A percentile compares a stretch with the other conserved stretches of the same genome.
phyloP scores from a whole-genome alignment of 2,888 invertebrate species.

The Scaptomyza parva region DNA sequence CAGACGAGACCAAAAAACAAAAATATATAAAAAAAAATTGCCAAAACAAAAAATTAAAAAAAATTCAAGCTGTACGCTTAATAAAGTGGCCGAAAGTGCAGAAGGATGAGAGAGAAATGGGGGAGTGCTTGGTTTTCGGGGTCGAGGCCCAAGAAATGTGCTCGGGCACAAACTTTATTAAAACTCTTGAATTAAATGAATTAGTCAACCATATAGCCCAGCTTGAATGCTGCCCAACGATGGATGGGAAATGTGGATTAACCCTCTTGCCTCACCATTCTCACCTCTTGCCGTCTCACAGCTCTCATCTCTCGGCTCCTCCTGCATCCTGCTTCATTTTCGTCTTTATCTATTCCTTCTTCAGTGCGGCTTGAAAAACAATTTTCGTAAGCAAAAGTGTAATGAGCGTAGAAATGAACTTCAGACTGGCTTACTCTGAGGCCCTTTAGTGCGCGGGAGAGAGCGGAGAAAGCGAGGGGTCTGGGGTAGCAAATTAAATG shows the following conservation, averaged over 20 bases:
- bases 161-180: conserved; percentile 76
- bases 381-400: conserved; percentile 81
- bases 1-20: conserved; percentile 55
- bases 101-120: conserved; percentile 1
- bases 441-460: conserved; percentile 20
- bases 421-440: conserved; percentile 54
- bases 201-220: conserved; percentile 79
- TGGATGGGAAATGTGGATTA: conserved; percentile 48
- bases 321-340: conserved; percentile 24
- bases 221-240: conserved; percentile 54
- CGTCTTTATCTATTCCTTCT: conserved; percentile 73
- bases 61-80: conserved; percentile 71
- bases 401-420: conserved; percentile 81
- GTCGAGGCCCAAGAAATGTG: conserved; percentile 63
- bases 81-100: conserved; percentile 65
- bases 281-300: not conserved
- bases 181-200: conserved; percentile 80
- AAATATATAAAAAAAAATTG: conserved; percentile 14
- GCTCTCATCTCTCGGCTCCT: conserved; percentile 1
- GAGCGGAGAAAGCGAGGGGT: conserved; percentile 11
- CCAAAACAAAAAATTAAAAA: conserved; percentile 41
- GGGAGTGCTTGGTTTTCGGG: conserved; percentile 9
- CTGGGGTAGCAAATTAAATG: conserved; percentile 67
- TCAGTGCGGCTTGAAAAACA: conserved; percentile 78
- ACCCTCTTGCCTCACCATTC: conserved; percentile 28